Evolutionary conservation across 2,888 invertebrate species (phyloP).

Genomic region (Acleris emargana): DNA sequence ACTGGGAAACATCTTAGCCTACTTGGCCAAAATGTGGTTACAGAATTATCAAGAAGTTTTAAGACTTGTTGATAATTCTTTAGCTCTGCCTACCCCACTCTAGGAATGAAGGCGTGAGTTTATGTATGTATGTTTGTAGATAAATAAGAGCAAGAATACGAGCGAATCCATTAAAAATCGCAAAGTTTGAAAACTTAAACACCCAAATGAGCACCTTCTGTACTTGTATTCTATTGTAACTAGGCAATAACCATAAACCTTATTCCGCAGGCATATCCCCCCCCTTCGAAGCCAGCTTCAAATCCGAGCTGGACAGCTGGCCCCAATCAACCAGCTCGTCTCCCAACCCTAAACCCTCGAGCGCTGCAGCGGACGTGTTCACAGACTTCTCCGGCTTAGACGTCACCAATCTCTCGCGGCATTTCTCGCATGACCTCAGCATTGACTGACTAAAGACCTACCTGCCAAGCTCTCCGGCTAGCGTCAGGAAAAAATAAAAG

Average conservation of each 20-base stretch:
- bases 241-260: neutral
- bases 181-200: too few relatives aligned
- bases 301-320: constrained; percentile 58
- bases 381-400: constrained; percentile 77
- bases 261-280: constrained; percentile 66
- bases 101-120: too few relatives aligned
- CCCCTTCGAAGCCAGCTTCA: constrained; percentile 76
- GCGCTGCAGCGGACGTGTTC: constrained; percentile 70
- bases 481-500: constrained; percentile 48
- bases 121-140: too few relatives aligned
- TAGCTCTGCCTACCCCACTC: too few relatives aligned
- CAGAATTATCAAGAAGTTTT: too few relatives aligned
- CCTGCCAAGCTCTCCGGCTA: constrained; percentile 72
- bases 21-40: too few relatives aligned
- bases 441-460: constrained; percentile 81
- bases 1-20: too few relatives aligned
- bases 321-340: constrained; percentile 59
- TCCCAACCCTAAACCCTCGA: constrained; percentile 53
- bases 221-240: too few relatives aligned
- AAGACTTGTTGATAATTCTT: too few relatives aligned
- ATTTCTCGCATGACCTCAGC: constrained; percentile 77
- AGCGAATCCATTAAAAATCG: too few relatives aligned
- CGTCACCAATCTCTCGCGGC: constrained; percentile 75
- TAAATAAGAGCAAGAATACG: too few relatives aligned
- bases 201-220: too few relatives aligned